Conservation (phyloP, 2,797 vertebrate species). For the Phoeniculus purpureus region DNA sequence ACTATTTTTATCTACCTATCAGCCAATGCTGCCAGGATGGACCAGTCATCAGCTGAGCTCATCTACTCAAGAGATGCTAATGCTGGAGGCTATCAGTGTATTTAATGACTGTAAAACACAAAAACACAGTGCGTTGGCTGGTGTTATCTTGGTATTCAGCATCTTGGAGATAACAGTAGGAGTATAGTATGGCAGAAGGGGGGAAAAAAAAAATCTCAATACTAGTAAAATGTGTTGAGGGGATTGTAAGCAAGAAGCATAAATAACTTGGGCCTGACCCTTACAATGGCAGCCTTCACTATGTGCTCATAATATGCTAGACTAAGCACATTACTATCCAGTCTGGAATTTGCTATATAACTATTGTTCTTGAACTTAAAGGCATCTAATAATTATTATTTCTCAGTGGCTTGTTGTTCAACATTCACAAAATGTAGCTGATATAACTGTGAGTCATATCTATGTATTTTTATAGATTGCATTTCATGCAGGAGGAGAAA, state of each 20-base stretch:
- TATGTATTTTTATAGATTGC: neutral
- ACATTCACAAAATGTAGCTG: neutral
- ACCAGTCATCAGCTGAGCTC: neutral
- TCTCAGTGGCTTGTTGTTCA: neutral
- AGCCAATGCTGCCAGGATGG: neutral
- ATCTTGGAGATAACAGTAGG: neutral
- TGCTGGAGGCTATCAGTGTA: neutral
- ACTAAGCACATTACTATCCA: neutral
- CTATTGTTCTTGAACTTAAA: neutral
- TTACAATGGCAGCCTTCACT: neutral
- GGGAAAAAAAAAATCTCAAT: neutral
- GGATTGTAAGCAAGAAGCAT: neutral
- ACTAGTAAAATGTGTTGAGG: neutral
- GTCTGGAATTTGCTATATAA: neutral
- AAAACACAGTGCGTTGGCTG: neutral
- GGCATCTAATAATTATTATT: neutral
- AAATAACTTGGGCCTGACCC: neutral
- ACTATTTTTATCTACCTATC: neutral
- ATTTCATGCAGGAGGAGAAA: neutral
- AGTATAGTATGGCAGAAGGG: neutral
- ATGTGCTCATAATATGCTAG: neutral
- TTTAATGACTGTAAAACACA: neutral
- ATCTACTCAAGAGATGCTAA: neutral
- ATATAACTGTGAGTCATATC: neutral
- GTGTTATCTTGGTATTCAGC: neutral